Percentiles rank a stretch among this genome's conserved stretches.
Conservation (phyloP, 1,140 invertebrate species). For the Hermatobates lingyangjiaoensis region DNA sequence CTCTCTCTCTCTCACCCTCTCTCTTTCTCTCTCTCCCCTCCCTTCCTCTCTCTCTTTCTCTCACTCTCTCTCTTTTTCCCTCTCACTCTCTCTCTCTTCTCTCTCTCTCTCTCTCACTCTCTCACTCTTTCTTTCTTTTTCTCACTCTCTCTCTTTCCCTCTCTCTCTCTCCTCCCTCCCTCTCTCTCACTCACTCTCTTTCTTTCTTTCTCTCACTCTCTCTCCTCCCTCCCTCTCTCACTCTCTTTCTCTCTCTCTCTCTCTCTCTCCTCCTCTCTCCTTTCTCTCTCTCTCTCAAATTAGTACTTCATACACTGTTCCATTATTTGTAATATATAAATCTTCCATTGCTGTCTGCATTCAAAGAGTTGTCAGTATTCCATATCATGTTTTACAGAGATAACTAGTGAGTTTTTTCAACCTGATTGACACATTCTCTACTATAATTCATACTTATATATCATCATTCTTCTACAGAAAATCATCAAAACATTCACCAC, state of each 20-base stretch:
- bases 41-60: background rate
- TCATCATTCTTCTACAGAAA: no score
- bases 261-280: slow-evolving; percentile 4
- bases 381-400: no score
- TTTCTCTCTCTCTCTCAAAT: slow-evolving; percentile 1
- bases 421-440: no score
- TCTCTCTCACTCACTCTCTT: background rate
- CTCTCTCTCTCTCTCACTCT: slow-evolving; percentile 8
- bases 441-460: no score
- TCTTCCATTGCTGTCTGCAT: no score
- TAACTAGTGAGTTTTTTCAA: no score
- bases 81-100: background rate
- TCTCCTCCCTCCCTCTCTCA: no score
- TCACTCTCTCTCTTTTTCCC: background rate
- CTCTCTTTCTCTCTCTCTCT: slow-evolving; percentile 7
- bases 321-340: no score
- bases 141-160: background rate
- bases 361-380: no score
- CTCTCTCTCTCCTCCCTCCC: slow-evolving; percentile 5
- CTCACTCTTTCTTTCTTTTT: slow-evolving; percentile 3
- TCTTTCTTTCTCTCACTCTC: background rate
- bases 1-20: background rate
- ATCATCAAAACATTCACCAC: no score
- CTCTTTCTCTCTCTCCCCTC: background rate
- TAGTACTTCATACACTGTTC: slow-evolving; percentile 1